Base-by-base conservation (phyloP, 1,140 invertebrate species). In the Melipona quadrifasciata region DNA sequence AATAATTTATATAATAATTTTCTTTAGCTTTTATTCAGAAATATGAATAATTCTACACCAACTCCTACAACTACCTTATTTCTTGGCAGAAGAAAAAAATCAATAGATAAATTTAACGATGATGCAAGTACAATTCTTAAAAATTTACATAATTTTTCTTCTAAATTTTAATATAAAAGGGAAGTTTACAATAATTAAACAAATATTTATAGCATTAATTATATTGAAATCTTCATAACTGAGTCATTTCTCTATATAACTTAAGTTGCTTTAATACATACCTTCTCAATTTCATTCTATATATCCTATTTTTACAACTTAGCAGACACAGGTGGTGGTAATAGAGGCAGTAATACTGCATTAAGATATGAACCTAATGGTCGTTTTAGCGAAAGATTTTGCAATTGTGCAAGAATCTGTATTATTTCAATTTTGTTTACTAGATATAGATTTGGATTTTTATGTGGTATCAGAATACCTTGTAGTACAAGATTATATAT, bases 11-110 rank as follows among this genome's bases (percentile, higher is more conserved):
- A 27, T 21, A 73, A 27, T 77, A 47, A 57, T 64, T 64, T 27
- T 78, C 90, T 88, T 1, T 76, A 93, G 93, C 85, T 93, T 82
- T 86, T 94, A 31, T 93, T 92, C 58, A 88, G 82, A 77, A 91
- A 90, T 84, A 75, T 90, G 24, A 91, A 83, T 31, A 92, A 87
- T 39, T 39, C 67, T 19, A 55, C 39, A 51, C n/a, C 67, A 31
- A 83, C 65, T 31, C 80, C 51, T 51, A 67, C 72, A 2, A 27
- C 79, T 27, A 91, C 93, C 1, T 75, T 94, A 64, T 82, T 93
- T 34, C 73, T 94, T 68, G 93, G 93, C 1, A 92, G 90, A 87
- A 93, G 87, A 74, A 94, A 91, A 87, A 86, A 91, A 86, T 94
- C 92, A 6, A 47, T 80, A 2, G 80, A 86, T 1, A 72, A 90